Base-by-base conservation (phyloP, 2,797 vertebrate species). In the Galagoides demidoff region DNA sequence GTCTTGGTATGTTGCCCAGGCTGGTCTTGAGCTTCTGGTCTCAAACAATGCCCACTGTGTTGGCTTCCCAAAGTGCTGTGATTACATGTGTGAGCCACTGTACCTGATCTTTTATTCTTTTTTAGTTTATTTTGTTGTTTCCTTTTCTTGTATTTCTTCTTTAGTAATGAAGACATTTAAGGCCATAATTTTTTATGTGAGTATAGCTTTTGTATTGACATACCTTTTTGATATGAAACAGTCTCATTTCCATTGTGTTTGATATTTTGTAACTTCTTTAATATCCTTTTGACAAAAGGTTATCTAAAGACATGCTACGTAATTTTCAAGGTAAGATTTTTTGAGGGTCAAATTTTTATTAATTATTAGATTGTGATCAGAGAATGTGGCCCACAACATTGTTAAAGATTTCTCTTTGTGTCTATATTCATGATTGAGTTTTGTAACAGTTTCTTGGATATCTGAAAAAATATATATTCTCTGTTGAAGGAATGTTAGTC, bases 131-230 rank as follows among this genome's bases (percentile, higher is more conserved):
- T 79, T 86, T 74, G 45, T 76, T 76, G 74, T 52, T 61, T 78
- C 17, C 63, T 70, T 55, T 86, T 71, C 20, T 27, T 23, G 52
- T 2, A 61, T 52, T 86, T 79, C 31, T 82, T 86, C 20, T 71
- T 90, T 37, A 63, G 61, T 79, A 79, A 71, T 79, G 64, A 85
- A 78, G 73, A 68, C 76, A 92, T 57, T 85, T 34, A 64, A 59
- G 49, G 23, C 17, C 25, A 22, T 29, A 57, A 5, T 76, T 49
- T 73, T 16, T 92, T 84, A 14, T 66, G 8, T 34, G 23, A 86
- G 39, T 34, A 25, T 25, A 70, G 22, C 3, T 70, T 86, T 86
- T 71, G 52, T 86, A 57, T 25, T 70, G 12, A 70, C 55, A 49
- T 79, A 22, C 34, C 59, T 71, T 92, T 78, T 37, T 45, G 17